Base-by-base conservation (phyloP, 2,113 vertebrate genomes). In the Spermophilus dauricus region DNA sequence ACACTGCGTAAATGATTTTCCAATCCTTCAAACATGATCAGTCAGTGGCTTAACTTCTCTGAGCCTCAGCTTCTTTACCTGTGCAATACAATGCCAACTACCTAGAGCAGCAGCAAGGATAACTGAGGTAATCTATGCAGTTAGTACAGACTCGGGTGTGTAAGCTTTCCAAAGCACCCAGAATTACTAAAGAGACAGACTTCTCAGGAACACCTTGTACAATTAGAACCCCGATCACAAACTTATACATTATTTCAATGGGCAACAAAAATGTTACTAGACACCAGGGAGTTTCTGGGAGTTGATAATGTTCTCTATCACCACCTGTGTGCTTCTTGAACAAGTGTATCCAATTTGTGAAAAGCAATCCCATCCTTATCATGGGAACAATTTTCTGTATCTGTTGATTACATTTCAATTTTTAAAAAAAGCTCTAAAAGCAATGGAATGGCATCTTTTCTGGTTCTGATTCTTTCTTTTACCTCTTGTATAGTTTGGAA, bases 371-470 rank as follows among this genome's bases (percentile, higher is more conserved):
- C 8, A 65, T 20, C 20, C 28, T 92, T 51, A 56, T 8, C n/a
- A 80, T 0, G 28, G 7, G 13, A 73, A 75, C 0, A 16, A 28
- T 89, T 58, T 56, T 87, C 37, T 83, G 10, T 13, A 9, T 30
- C 1, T 42, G 24, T 10, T 58, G 56, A 4, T 63, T 73, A 26
- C 2, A 18, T 48, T 72, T 90, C 28, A 61, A 22, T 51, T 81
- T 91, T 70, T 42, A 16, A 34, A 48, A 45, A 72, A 45, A 37
- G 17, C 48, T 73, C 39, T 91, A 72, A 42, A 81, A 93, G 67
- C 75, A 67, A 77, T 5, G 58, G n/a, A 88, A 88, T 45, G 11
- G 0, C 37, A 30, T 94, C 16, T 37, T 80, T 85, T 97, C 63
- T 72, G 69, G 32, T 85, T 86, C 30, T 48, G 34, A 56, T 9